These are phyloP conservation scores for Drosophila yooni DNA, from an alignment of 2,888 invertebrate genomes.

Conservation along the genomic window DNA sequence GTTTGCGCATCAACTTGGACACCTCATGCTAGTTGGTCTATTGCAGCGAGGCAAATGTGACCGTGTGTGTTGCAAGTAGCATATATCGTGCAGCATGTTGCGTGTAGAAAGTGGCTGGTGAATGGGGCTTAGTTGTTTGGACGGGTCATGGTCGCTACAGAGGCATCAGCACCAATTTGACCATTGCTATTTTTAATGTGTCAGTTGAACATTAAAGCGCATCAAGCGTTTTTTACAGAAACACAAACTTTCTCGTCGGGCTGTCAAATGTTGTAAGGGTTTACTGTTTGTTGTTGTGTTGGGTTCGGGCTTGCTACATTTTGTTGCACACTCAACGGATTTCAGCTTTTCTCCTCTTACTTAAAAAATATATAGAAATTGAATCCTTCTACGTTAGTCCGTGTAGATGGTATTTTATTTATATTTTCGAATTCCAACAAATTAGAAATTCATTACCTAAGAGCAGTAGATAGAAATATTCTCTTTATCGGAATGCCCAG, in stretches of 20 bases:
- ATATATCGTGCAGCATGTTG: constrained; percentile 1
- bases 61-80: not conserved
- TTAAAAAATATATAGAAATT: not conserved
- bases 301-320: not conserved
- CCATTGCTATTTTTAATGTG: constrained; percentile 7
- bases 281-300: not conserved
- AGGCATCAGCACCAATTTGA: not conserved
- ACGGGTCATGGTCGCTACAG: not conserved
- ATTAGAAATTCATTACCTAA: not conserved
- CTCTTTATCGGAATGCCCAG: not conserved
- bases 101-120: not conserved
- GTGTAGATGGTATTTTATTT: not conserved
- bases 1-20: constrained; percentile 12
- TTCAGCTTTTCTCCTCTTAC: not conserved
- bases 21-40: constrained; percentile 7
- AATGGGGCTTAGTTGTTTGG: constrained; percentile 1
- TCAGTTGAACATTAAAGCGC: constrained; percentile 9
- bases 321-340: not conserved
- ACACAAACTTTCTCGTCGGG: not conserved
- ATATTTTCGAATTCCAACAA: not conserved
- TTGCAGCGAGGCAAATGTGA: constrained; percentile 7
- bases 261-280: not conserved
- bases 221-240: not conserved
- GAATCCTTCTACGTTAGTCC: not conserved
- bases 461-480: not conserved